These are phyloP conservation scores for Cryptus viduatorius DNA, from an alignment of 2,888 invertebrate genomes.

Conservation along the genomic window DNA sequence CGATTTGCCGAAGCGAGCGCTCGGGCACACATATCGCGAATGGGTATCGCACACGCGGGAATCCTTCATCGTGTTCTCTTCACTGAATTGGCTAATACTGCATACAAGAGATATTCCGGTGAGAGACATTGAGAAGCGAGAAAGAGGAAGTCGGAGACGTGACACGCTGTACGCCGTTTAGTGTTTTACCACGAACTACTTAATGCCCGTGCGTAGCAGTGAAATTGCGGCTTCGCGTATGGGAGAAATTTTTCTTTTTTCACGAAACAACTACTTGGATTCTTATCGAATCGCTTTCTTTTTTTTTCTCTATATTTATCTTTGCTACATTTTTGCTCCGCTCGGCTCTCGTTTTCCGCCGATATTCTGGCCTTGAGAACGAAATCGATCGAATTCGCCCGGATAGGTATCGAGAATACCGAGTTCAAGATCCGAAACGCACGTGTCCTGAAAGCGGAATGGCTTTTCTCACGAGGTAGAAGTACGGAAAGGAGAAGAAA, in stretches of 20 bases:
- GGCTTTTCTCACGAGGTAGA: constrained; percentile 49
- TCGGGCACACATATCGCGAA: constrained; percentile 52
- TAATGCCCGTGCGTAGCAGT: constrained; percentile 2
- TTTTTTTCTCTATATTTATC: neutral
- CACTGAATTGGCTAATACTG: neutral
- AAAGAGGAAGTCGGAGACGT: constrained; percentile 2
- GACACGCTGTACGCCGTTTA: constrained; percentile 31
- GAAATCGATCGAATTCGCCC: constrained; percentile 23
- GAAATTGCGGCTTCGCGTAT: constrained; percentile 24
- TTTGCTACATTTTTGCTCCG: neutral
- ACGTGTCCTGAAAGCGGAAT: constrained; percentile 42
- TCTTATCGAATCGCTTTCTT: neutral
- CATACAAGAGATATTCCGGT: neutral
- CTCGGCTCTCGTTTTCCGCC: neutral
- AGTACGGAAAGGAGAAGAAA: neutral
- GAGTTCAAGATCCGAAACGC: constrained; percentile 45
- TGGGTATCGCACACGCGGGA: constrained; percentile 1
- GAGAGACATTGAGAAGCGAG: constrained; percentile 21
- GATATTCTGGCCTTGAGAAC: constrained; percentile 17
- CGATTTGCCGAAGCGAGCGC: constrained; percentile 65
- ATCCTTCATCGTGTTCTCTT: constrained; percentile 9
- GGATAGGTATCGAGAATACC: neutral
- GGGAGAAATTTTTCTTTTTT: neutral
- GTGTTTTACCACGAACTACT: constrained; percentile 49
- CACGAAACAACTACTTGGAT: neutral